Base-by-base conservation (phyloP, 2,888 invertebrate genomes). In the Phyllotreta striolata region DNA sequence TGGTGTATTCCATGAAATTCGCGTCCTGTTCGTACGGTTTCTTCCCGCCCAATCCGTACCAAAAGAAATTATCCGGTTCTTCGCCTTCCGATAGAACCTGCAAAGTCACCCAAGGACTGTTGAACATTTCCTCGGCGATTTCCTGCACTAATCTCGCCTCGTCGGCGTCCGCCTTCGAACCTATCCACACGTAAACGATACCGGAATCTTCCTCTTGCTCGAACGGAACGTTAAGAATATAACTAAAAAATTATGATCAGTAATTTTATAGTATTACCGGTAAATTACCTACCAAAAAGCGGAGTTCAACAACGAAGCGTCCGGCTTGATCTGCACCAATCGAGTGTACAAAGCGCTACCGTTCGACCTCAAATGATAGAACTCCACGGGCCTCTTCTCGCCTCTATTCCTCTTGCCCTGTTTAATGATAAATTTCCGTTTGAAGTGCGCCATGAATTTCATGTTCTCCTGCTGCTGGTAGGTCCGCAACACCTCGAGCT, bases 401-500 rank as follows among this genome's bases (percentile, higher is more conserved):
- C 74, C 75, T 55, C 76, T 72, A 63, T 81, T 92, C 66, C 95
- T 84, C 80, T 92, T 93, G 54, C 96, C 96, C 67, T 90, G 89
- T 70, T 92, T 92, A 64, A 99, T 96, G 43, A 98, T 90, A 83
- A 99, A 98, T 79, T 95, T 91, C 64, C 91, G 84, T 76, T 96
- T 94, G 82, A 99, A 99, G 81, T 99, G 98, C 1, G 98, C 93
- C 88, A 99, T 90, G 78, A 99, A 99, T 82, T 96, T 98, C 68
- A 97, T 88, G 81, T 96, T 98, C 83, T 99, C 99, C 82, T 99
- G 98, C 80, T 99, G 99, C 81, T 98, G 98, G 79, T 98, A 95
- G 9, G 96, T 98, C 55, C 98, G 85, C 1, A 98, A 93, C 14
- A 64, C 98, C 82, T 98, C 98, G 73, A 96, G 82, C 77, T 95